phyloP scores from a whole-genome alignment of 2,113 vertebrate genomes.

The Ochotona princeps region DNA sequence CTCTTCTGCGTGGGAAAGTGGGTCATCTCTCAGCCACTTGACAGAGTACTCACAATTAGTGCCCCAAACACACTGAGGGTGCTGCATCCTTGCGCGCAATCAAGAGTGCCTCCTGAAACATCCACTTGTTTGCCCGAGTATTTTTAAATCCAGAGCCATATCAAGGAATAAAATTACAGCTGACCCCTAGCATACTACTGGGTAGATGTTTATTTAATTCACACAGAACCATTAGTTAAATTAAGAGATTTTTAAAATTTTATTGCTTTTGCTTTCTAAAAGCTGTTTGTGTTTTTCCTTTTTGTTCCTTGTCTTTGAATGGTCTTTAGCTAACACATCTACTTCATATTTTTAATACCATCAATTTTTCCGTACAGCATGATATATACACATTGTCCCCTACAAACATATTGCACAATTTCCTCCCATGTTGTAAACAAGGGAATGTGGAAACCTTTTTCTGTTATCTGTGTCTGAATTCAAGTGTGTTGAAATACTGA shows the following conservation, averaged over 20 bases:
- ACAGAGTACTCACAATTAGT: constrained; percentile 25
- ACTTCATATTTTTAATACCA: background rate
- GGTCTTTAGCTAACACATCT: constrained; percentile 39
- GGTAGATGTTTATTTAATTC: background rate
- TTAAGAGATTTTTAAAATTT: background rate
- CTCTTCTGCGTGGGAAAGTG: background rate
- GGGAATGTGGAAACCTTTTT: background rate
- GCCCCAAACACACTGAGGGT: constrained; percentile 7
- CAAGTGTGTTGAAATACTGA: background rate
- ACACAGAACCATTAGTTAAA: constrained; percentile 24
- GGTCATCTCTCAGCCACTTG: constrained; percentile 13
- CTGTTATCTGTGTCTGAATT: background rate
- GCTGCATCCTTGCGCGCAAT: background rate
- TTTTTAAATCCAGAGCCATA: background rate
- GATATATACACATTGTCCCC: background rate
- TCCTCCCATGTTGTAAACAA: background rate
- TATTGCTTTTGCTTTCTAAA: constrained; percentile 55
- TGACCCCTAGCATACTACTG: background rate
- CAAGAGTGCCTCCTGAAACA: background rate
- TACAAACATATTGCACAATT: background rate
- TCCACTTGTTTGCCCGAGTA: background rate
- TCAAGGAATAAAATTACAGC: background rate
- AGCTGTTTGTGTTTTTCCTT: background rate
- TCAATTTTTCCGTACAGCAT: background rate
- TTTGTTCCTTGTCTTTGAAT: background rate